Evolutionary conservation across 2,797 vertebrate genomes (phyloP), one percentile per base, ranked within the genome.

Genomic region (Sebastes glaucus): DNA sequence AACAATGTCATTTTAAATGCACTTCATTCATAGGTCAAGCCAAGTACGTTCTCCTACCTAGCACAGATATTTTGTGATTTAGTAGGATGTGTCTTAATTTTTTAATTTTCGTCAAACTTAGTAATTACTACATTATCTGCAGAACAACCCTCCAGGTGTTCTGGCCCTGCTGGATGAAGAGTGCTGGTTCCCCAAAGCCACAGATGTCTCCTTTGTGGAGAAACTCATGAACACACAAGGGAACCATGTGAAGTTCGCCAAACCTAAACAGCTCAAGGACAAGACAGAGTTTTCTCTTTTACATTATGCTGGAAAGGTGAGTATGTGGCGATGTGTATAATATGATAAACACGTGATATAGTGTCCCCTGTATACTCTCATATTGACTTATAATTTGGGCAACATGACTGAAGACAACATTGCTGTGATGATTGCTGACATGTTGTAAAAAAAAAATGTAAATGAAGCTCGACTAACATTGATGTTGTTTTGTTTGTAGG

Each of bases 141-240:
- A 99, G 98, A 99, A 97, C 90, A 99, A 99, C 91, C 98, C 98
- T 28, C 98, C 98, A 0, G 98, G 98, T 35, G 96, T 99, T 82
- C 89, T 99, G 93, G 97, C 98, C 79, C 94, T 99, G 88, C 94
- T 99, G 93, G 98, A 99, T 71, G 98, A 99, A 88, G 98, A 99
- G 85, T 99, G 98, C 80, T 99, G 98, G 98, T 99, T 99, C 93
- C 98, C 98, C 71, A 99, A 99, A 95, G 98, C 98, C 80, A 99
- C 98, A 1, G 98, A 99, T 74, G 87, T 97, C 11, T 99, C 98
- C 49, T 99, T 99, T 63, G 98, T 99, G 81, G 98, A 99, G 89
- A 99, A 99, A 89, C 93, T 99, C n/a, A 67, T 95, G 35, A 91
- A 94, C 52, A 98, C 98, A 71, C 98, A 99, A 93, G 97, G 96